phyloP scores from a whole-genome alignment of 1,140 invertebrate genomes.

The Asobara japonica region DNA sequence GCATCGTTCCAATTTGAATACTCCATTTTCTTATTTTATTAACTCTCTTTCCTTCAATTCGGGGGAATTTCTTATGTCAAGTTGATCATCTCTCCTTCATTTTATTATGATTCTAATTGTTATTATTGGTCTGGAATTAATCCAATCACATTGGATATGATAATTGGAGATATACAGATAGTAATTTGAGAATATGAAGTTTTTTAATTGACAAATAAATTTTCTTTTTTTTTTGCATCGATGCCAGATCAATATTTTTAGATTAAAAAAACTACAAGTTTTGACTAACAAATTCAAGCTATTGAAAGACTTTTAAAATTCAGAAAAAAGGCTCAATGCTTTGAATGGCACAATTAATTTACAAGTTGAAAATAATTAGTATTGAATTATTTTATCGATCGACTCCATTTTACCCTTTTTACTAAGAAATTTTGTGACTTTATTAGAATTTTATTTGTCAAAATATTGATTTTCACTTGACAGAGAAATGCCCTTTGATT shows the following conservation, averaged over 20 bases:
- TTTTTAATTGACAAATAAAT: too few relatives aligned
- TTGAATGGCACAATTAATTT: too few relatives aligned
- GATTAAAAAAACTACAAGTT: too few relatives aligned
- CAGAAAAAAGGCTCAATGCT: too few relatives aligned
- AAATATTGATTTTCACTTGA: slow-evolving; percentile 18
- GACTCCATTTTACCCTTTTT: too few relatives aligned
- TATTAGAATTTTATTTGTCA: neutral
- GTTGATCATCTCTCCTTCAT: neutral
- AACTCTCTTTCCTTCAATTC: too few relatives aligned
- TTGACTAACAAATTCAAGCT: too few relatives aligned
- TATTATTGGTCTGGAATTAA: neutral
- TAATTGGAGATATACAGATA: neutral
- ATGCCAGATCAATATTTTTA: too few relatives aligned
- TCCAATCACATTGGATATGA: slow-evolving; percentile 16
- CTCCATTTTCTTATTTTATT: neutral
- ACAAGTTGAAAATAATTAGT: too few relatives aligned
- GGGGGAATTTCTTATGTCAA: slow-evolving; percentile 19
- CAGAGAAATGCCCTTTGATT: slow-evolving; percentile 23
- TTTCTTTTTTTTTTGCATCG: too few relatives aligned
- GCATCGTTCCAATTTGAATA: slow-evolving; percentile 16
- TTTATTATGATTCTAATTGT: neutral
- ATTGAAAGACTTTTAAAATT: too few relatives aligned
- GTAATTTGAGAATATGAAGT: too few relatives aligned
- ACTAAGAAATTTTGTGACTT: slow-evolving; percentile 7
- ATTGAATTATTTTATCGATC: neutral